Evolutionary conservation across 2,113 vertebrate genomes (phyloP), one percentile per base, ranked within the genome.

Genomic region (Copsychus sechellarum): DNA sequence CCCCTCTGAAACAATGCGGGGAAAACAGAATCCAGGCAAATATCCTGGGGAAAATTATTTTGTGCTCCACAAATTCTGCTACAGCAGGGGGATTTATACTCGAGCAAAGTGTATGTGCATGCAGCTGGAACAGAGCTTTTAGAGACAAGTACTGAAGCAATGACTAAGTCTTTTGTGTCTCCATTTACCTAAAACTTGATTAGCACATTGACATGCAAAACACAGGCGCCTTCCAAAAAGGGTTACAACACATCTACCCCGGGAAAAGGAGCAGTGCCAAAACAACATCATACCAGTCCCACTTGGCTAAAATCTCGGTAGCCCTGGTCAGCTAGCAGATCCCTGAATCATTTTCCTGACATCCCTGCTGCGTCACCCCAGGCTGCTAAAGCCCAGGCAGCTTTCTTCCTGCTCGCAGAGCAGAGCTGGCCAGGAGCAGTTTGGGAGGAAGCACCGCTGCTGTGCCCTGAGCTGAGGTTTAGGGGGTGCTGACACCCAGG

Each of bases 351-450:
- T 90, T 89, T 77, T 84, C 70, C 73, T 88, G 86, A 90, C 83
- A 84, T 64, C 90, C 64, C 51, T 91, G 60, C 73, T 88, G 45
- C 9, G 1, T 78, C 66, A 85, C 54, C 67, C 22, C 36, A 70
- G 58, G 25, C 81, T 71, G 61, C 61, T 57, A 79, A 92, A 89
- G n/a, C 76, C 72, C 84, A 94, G 93, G 81, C 83, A 93, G 88
- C 76, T 93, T 91, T 36, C 81, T 79, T 84, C 51, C 65, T 72
- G 69, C 82, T 90, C 80, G 64, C 43, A 83, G 88, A n/a, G n/a
- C 47, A 84, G 60, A 56, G 62, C 4, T 60, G 56, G 34, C 65
- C 64, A 58, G 42, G 34, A 82, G 48, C 2, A 3, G 20, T 77
- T 38, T 48, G 28, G 38, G 48, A 65, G 57, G 40, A 60, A 65